These are phyloP conservation scores for Drosophila takahashii DNA, from an alignment of 1,140 invertebrate species.

Conservation along the genomic window DNA sequence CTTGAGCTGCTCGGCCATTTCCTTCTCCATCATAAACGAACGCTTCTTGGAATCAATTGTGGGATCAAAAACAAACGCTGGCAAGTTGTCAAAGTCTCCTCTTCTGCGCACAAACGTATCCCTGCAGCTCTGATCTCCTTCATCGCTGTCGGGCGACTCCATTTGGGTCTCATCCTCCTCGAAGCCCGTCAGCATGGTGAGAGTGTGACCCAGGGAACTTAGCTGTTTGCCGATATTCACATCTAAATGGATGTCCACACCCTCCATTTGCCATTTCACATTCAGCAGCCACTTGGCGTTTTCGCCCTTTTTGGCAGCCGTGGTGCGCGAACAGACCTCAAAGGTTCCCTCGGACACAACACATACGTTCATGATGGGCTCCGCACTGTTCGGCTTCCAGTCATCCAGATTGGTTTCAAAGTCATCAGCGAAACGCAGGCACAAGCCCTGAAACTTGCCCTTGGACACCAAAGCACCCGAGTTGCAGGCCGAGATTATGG, in stretches of 20 bases:
- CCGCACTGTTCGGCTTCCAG: constrained; percentile 96
- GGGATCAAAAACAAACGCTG: constrained; percentile 94
- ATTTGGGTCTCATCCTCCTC: constrained; percentile 92
- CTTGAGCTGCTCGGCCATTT: constrained; percentile 98
- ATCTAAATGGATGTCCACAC: constrained; percentile 98
- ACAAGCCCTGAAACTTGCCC: constrained; percentile 93
- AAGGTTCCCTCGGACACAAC: constrained; percentile 99
- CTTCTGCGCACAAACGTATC: constrained; percentile 84
- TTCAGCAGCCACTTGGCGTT: constrained; percentile 99
- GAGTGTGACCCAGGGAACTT: constrained; percentile 95
- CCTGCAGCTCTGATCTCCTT: constrained; percentile 87
- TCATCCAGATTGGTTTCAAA: constrained; percentile 98
- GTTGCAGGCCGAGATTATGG: constrained; percentile 95
- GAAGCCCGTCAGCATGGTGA: constrained; percentile 96
- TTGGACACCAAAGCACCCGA: constrained; percentile 92
- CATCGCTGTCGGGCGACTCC: constrained; percentile 91
- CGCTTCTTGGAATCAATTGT: constrained; percentile 94
- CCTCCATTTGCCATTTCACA: constrained; percentile 99
- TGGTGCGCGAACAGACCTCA: constrained; percentile 97
- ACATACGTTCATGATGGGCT: constrained; percentile 97
- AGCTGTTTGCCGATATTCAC: constrained; percentile 98
- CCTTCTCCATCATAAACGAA: constrained; percentile 97
- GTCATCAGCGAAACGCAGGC: constrained; percentile 97
- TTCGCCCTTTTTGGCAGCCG: constrained; percentile 92
- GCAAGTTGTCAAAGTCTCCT: constrained; percentile 89